Evolutionary conservation across 2,113 vertebrate species (phyloP).

Genomic region (Chlorocebus sabaeus): DNA sequence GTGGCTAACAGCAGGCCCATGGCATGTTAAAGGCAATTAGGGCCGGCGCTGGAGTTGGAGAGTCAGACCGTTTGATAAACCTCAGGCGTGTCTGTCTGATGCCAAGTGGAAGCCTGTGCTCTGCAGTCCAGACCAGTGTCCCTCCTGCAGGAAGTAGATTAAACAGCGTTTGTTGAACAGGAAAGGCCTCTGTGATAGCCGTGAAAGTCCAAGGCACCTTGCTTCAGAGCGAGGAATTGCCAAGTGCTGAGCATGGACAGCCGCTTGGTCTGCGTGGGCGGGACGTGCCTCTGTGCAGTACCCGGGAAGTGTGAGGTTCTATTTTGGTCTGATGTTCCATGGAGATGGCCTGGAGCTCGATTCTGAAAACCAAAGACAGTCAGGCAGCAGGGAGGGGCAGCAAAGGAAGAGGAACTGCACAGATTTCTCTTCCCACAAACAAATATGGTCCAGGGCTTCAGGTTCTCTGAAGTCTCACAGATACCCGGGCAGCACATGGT

Average conservation of each 20-base stretch:
- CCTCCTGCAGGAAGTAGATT: conserved; percentile 74
- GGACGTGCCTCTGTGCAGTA: accelerated
- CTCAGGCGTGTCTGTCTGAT: not conserved
- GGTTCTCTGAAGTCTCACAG: not conserved
- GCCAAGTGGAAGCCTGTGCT: not conserved
- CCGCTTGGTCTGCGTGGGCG: accelerated
- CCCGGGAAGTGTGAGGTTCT: not conserved
- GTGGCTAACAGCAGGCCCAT: not conserved
- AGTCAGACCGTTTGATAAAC: not conserved
- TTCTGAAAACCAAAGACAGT: not conserved
- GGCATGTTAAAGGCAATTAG: not conserved
- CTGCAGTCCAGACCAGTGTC: accelerated
- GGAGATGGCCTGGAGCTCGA: not conserved
- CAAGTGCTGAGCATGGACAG: not conserved
- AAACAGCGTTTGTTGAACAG: conserved; percentile 47
- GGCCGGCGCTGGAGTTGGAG: not conserved
- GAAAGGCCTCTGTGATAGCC: conserved; percentile 50
- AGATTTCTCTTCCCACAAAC: not conserved
- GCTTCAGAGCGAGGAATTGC: not conserved
- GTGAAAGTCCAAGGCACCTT: conserved; percentile 7
- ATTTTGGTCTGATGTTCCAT: not conserved
- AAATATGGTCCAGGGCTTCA: not conserved
- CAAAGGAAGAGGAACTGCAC: not conserved
- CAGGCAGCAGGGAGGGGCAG: not conserved
- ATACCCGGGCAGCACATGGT: not conserved